phyloP scores from a whole-genome alignment of 2,797 vertebrate species.

The Euthynnus affinis region DNA sequence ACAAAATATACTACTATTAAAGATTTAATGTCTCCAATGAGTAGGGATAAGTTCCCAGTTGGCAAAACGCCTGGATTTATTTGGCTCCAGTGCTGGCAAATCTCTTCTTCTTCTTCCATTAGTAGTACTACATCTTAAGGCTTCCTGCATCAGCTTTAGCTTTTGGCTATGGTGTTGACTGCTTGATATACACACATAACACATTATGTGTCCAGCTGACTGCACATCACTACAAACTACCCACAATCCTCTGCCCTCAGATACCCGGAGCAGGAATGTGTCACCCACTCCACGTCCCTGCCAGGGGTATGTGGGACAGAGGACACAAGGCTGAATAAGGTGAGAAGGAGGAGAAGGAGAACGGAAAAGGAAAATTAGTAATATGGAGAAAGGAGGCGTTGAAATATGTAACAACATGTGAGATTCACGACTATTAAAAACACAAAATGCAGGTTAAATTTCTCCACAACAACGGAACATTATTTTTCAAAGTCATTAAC shows the following conservation, averaged over 20 bases:
- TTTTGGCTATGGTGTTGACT: background rate
- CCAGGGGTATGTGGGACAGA: constrained; percentile 23
- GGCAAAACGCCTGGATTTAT: no score
- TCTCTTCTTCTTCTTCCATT: no score
- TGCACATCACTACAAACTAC: constrained; percentile 21
- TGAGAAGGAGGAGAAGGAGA: background rate
- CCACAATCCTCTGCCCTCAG: constrained; percentile 44
- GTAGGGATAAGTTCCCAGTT: no score
- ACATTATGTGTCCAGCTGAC: constrained; percentile 26
- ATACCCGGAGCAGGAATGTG: constrained; percentile 61
- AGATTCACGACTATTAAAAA: no score
- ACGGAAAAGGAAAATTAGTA: background rate
- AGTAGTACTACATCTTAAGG: background rate
- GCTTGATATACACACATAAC: constrained; percentile 1
- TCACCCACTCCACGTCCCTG: constrained; percentile 38
- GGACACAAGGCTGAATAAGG: background rate
- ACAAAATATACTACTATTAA: background rate
- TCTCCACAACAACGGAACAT: no score
- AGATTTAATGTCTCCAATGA: background rate
- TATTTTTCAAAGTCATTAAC: no score
- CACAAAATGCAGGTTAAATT: no score
- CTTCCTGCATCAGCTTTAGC: background rate
- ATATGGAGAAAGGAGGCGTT: background rate
- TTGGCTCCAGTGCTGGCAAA: no score
- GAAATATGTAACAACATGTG: background rate